These are phyloP conservation scores for Sinocyclocheilus grahami DNA, from an alignment of 2,113 vertebrate species.

Conservation along the genomic window DNA sequence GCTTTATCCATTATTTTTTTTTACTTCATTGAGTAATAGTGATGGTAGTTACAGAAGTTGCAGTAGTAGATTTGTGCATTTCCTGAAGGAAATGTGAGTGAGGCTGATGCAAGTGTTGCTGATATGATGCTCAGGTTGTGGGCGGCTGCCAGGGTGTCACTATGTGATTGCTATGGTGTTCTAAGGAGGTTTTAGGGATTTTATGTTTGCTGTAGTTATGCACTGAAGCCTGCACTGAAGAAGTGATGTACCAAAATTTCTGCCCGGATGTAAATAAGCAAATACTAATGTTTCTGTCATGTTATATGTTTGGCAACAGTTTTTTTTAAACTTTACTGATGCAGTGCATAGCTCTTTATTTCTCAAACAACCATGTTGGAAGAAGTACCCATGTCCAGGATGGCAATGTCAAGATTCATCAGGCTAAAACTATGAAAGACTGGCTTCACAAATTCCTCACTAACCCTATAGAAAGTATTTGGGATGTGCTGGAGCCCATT, in stretches of 20 bases:
- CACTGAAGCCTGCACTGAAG: too few relatives aligned
- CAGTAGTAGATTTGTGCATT: neutral
- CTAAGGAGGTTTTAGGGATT: neutral
- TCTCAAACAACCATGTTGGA: neutral
- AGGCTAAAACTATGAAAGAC: neutral
- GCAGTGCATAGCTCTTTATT: neutral
- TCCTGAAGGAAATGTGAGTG: neutral
- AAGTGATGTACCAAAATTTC: too few relatives aligned
- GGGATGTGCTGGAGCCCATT: too few relatives aligned
- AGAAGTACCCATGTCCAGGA: neutral
- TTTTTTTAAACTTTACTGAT: neutral
- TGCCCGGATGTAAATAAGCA: too few relatives aligned
- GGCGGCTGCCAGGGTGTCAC: neutral
- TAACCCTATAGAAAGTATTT: too few relatives aligned
- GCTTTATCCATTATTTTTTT: constrained; percentile 2
- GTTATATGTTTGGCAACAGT: too few relatives aligned
- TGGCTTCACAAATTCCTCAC: too few relatives aligned
- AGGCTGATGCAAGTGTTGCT: constrained; percentile 12
- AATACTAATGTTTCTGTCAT: too few relatives aligned
- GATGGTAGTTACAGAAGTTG: neutral
- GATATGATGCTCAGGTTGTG: neutral
- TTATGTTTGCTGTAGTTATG: neutral
- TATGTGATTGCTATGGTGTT: neutral
- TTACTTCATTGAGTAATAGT: neutral
- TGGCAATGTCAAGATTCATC: neutral